phyloP scores from a whole-genome alignment of 2,888 invertebrate genomes.

The Acanthosepion esculentum region DNA sequence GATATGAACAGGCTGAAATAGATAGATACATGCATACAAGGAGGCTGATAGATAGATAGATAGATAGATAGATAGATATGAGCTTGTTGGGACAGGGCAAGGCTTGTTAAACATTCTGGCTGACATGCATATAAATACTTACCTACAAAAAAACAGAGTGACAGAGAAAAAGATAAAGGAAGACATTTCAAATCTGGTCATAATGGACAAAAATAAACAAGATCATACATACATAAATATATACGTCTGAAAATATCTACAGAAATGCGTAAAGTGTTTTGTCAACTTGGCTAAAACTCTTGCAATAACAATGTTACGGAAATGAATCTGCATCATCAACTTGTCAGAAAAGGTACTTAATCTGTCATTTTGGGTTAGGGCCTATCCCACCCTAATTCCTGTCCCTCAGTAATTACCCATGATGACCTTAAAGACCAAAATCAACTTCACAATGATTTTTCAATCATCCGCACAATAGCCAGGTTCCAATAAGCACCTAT shows the following conservation, averaged over 20 bases:
- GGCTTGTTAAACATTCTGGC: too few species aligned
- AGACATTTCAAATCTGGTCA: too few species aligned
- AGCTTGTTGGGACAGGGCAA: neutral
- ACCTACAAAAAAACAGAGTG: too few species aligned
- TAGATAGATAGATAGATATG: neutral
- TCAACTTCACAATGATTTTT: neutral
- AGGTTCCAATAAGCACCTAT: neutral
- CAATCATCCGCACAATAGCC: neutral
- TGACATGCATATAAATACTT: too few species aligned
- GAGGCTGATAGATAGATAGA: neutral
- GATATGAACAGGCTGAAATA: too few species aligned
- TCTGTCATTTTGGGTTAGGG: neutral
- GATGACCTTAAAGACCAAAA: neutral
- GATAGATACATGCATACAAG: too few species aligned
- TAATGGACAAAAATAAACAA: neutral
- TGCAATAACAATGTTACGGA: neutral
- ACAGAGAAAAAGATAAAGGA: too few species aligned
- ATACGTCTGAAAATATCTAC: neutral
- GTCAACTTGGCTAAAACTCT: neutral
- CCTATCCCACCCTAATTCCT: neutral
- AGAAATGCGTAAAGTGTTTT: neutral
- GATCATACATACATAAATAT: neutral
- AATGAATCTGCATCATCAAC: constrained; percentile 33
- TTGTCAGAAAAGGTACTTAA: neutral
- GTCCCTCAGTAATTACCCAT: neutral